Evolutionary conservation across 2,113 vertebrate species (phyloP).

Genomic region (Hyperopisus bebe): DNA sequence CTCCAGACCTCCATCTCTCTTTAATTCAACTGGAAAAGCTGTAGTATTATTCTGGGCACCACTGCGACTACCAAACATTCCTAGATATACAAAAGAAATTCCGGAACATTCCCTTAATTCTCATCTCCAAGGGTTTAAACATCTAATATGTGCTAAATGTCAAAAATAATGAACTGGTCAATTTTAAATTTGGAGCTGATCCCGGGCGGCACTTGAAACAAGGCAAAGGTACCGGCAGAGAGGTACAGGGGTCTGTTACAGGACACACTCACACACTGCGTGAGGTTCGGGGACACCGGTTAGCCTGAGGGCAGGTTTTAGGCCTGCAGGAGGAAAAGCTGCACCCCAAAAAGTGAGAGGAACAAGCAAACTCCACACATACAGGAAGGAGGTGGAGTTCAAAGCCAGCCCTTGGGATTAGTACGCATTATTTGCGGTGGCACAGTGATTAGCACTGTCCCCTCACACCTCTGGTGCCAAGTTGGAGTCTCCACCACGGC

Average conservation of each 20-base stretch:
- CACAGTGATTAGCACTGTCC: not conserved
- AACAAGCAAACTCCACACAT: not conserved
- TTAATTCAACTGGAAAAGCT: slow-evolving; percentile 28
- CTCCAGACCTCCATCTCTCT: slow-evolving; percentile 22
- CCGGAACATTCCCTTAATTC: not conserved
- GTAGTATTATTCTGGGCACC: slow-evolving; percentile 20
- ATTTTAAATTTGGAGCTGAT: not conserved
- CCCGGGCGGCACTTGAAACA: not conserved
- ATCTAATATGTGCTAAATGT: not conserved
- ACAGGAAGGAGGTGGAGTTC: not conserved
- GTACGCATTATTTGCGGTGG: not conserved
- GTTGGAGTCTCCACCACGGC: not conserved
- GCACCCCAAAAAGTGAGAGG: not conserved
- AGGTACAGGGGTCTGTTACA: not conserved
- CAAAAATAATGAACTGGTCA: not conserved
- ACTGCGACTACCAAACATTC: not conserved
- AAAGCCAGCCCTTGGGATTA: not conserved
- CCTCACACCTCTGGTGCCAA: not conserved
- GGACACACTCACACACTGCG: not conserved
- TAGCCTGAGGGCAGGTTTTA: not conserved
- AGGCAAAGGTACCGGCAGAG: not conserved
- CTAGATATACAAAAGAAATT: not conserved
- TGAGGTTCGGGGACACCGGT: not conserved
- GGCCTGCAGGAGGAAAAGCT: not conserved
- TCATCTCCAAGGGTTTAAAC: not conserved